These are phyloP conservation scores for Lasioglossum pauxillum DNA, from an alignment of 2,888 invertebrate species.

Conservation along the genomic window DNA sequence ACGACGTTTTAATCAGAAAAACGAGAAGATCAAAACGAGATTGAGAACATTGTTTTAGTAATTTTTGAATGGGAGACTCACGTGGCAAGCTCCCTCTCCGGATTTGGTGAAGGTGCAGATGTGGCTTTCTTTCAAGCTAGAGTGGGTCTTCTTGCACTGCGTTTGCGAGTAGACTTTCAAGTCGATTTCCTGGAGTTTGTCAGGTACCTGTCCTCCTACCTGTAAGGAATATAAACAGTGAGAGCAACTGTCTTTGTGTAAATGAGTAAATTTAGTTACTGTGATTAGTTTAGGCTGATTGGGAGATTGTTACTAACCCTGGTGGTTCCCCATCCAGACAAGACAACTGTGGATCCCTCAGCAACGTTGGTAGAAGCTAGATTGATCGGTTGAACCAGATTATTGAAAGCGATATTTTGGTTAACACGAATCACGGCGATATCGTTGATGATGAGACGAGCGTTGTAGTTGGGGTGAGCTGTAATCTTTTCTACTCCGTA, in stretches of 20 bases:
- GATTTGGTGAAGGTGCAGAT: conserved; percentile 77
- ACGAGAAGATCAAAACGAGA: no score
- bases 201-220: conserved; percentile 67
- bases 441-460: conserved; percentile 65
- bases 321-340: conserved; percentile 77
- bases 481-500: conserved; percentile 37
- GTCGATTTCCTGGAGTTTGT: conserved; percentile 70
- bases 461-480: conserved; percentile 58
- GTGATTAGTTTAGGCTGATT: not conserved
- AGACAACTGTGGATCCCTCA: conserved; percentile 52
- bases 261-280: not conserved
- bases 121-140: conserved; percentile 63
- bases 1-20: no score
- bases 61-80: conserved; percentile 62
- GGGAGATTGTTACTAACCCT: conserved; percentile 55
- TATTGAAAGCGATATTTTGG: conserved; percentile 65
- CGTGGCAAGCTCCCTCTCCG: conserved; percentile 81
- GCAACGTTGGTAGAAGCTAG: conserved; percentile 60
- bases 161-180: conserved; percentile 57
- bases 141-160: conserved; percentile 59
- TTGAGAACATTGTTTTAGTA: not conserved
- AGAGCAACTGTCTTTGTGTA: not conserved
- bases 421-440: conserved; percentile 74
- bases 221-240: conserved; percentile 35
- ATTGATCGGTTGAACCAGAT: conserved; percentile 68